Evolutionary conservation across 2,113 vertebrate genomes (phyloP), one percentile per base, ranked within the genome.

Genomic region (Dermatemys mawii): DNA sequence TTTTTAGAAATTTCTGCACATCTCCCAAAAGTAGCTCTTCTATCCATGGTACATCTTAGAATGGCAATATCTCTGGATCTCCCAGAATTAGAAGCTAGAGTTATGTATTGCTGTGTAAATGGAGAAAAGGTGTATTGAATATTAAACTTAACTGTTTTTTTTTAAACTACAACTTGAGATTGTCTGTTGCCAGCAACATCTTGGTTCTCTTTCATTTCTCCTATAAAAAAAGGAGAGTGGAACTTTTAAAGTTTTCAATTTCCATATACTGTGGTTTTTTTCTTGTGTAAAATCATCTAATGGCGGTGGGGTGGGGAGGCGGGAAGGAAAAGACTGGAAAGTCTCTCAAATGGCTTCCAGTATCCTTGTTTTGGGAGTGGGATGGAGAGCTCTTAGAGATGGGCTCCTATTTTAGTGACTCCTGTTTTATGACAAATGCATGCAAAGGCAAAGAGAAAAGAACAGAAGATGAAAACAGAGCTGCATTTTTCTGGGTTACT

Each of bases 381-480:
- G 89, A 94, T 41, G 90, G 35, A 89, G 35, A 90, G 53, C 60
- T 88, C 78, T 95, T 60, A 60, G 14, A 60, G 57, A 60, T 49
- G 86, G 46, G 50, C 35, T 89, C 93, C 92, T 89, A 84, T 88
- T 95, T 94, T 95, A 92, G 93, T 90, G 93, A 54, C 14, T 32
- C 88, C 87, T 96, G 11, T 14, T 95, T 81, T 88, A 50, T 80
- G 94, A 95, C 86, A 46, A 97, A 96, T 91, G 88, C 91, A 57
- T 10, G 91, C 21, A 32, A 84, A 92, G n/a, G 19, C 51, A 32
- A 12, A 29, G 1, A 11, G 53, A 70, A 90, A 92, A 38, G 27
- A 93, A 92, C 41, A 91, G 21, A 22, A 38, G 29, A 87, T 86
- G 22, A 92, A 63, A 50, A 85, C 75, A 81, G 93, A 81, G 76